Evolutionary conservation across 2,888 invertebrate species (phyloP).

Genomic region (Petrolisthes manimaculis): DNA sequence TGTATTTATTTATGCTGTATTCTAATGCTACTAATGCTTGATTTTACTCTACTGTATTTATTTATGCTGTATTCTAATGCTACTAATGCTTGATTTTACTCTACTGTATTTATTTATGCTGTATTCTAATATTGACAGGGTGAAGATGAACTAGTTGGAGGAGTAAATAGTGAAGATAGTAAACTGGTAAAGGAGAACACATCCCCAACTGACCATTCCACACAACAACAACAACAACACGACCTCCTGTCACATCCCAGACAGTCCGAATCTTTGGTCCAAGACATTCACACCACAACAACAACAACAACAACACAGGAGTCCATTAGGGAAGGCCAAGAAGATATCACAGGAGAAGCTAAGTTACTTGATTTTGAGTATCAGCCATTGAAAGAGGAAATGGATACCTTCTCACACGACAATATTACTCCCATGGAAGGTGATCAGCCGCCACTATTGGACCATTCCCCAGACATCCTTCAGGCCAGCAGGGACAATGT

Average conservation of each 20-base stretch:
- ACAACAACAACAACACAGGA: background rate
- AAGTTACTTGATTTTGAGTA: background rate
- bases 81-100: no score
- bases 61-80: no score
- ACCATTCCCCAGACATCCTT: slow-evolving; percentile 32
- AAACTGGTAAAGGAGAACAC: background rate
- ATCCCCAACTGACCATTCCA: background rate
- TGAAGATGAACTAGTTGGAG: slow-evolving; percentile 41
- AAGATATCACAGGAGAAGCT: background rate
- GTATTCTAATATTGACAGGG: slow-evolving; percentile 11
- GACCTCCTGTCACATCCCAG: background rate
- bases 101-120: no score
- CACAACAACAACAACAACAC: background rate
- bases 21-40: no score
- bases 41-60: no score
- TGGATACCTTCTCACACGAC: background rate
- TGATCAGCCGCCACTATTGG: slow-evolving; percentile 31
- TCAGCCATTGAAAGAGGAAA: background rate
- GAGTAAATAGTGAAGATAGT: slow-evolving; percentile 6
- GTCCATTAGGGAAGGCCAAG: background rate
- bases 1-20: no score
- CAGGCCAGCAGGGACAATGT: slow-evolving; percentile 18
- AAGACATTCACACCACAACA: background rate
- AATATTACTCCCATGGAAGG: slow-evolving; percentile 13
- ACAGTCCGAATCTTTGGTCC: background rate